Percentiles rank a stretch among this genome's conserved stretches.
phyloP scores from a whole-genome alignment of 2,888 invertebrate genomes.

The Abscondita cerata region DNA sequence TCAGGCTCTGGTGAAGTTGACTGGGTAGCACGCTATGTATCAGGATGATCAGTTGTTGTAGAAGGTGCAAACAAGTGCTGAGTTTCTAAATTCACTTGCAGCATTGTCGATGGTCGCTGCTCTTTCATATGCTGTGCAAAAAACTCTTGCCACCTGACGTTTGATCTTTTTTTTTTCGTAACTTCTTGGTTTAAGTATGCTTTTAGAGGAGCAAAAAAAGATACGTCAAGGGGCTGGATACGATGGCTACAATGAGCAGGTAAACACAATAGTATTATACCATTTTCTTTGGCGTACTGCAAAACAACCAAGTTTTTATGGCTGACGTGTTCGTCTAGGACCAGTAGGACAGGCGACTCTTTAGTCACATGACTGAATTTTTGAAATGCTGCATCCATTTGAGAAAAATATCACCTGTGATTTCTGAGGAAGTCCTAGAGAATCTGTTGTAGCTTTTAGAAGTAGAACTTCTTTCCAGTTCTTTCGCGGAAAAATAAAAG shows the following conservation, averaged over 20 bases:
- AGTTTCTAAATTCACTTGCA: conserved; percentile 18
- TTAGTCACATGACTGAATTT: neutral
- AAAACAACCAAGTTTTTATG: conserved; percentile 40
- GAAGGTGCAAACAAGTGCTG: conserved; percentile 20
- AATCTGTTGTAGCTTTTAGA: no score
- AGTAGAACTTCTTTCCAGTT: no score
- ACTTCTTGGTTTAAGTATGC: conserved; percentile 15
- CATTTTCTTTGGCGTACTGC: conserved; percentile 50
- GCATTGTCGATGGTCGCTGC: conserved; percentile 15
- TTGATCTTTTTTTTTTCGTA: neutral
- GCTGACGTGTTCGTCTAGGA: conserved; percentile 41
- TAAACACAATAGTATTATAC: conserved; percentile 39
- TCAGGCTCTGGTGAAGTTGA: conserved; percentile 11
- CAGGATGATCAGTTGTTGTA: conserved; percentile 16
- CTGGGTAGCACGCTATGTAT: conserved; percentile 14
- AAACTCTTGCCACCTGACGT: conserved; percentile 13
- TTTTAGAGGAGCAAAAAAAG: conserved; percentile 13
- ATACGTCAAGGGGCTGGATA: conserved; percentile 18
- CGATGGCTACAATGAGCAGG: conserved; percentile 24
- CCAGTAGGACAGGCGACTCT: conserved; percentile 36
- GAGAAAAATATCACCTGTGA: neutral
- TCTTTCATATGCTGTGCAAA: conserved; percentile 20
- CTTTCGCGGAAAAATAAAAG: no score
- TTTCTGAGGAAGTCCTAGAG: neutral
- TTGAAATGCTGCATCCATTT: conserved; percentile 7